Base-by-base conservation (phyloP, 2,113 vertebrate genomes). In the Sylvia atricapilla region DNA sequence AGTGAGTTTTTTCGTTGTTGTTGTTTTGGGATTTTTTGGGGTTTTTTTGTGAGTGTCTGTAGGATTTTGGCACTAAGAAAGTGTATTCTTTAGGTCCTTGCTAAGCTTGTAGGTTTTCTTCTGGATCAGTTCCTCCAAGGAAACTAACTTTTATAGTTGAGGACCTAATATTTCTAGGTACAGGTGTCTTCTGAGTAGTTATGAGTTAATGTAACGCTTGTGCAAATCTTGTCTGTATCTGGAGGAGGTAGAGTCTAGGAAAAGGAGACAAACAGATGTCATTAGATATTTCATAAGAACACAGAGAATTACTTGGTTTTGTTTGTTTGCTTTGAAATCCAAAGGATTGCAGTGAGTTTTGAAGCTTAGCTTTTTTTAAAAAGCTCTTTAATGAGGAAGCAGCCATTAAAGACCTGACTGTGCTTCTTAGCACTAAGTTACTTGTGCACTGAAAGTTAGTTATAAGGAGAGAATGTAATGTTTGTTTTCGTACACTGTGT, bases 121-220 rank as follows among this genome's bases (percentile, higher is more conserved):
- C 31, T 0, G 0, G n/a, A n/a, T 49, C 47, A 27, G 5, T 67
- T 39, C 5, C 24, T 9, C 2, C 1, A n/a, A n/a, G n/a, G 87
- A 53, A 75, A 60, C 24, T n/a, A n/a, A 9, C 17, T 31, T 47
- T 82, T 62, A 2, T 10, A 31, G 21, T 16, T 35, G 47, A 33
- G 15, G 12, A 47, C 7, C 39, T 74, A 39, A 8, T 69, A 24
- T 68, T 94, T 84, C 11, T 84, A 10, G 10, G 72, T 75, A 12
- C 0, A 7, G 15, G 35, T 63, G 16, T 55, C 5, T 78, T 78
- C 7, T 39, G 15, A 67, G 56, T 76, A 70, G 60, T 13, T 39
- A 67, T 3, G 8, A 68, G 3, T 76, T 84, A 81, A 55, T 39
- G 3, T 59, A 62, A 39, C 4, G 0, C 16, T 27, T 62, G 3